Conservation (phyloP, 1,140 invertebrate genomes). For the Limonius californicus region DNA sequence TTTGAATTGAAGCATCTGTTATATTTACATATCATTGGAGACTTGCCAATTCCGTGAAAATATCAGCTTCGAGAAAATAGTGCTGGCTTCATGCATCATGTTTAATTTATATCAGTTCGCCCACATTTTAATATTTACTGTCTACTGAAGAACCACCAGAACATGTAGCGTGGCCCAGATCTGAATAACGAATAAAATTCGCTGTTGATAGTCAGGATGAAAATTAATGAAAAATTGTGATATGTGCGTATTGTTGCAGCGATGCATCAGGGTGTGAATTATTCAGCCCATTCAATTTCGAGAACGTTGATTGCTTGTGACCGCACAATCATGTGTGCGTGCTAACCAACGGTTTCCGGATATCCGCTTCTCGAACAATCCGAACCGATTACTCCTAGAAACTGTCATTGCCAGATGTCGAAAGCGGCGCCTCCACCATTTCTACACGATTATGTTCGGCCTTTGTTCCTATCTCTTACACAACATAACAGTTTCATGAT, state of each 20-base stretch:
- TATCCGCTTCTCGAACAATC: constrained; percentile 32
- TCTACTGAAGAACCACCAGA: too few species aligned
- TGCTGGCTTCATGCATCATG: too few species aligned
- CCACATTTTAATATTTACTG: too few species aligned
- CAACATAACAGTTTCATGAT: constrained; percentile 10
- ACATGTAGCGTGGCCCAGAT: too few species aligned
- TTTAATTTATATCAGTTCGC: too few species aligned
- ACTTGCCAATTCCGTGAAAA: too few species aligned
- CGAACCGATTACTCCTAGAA: constrained; percentile 31
- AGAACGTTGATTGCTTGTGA: constrained; percentile 33
- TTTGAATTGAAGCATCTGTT: too few species aligned
- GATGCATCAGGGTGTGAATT: background rate
- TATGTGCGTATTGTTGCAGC: background rate
- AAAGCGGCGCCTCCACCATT: constrained; percentile 25
- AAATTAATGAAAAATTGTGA: too few species aligned
- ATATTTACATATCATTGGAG: too few species aligned
- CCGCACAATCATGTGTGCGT: constrained; percentile 35
- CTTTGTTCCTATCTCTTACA: constrained; percentile 3
- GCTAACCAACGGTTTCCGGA: constrained; percentile 29
- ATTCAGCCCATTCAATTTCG: constrained; percentile 5
- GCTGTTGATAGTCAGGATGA: too few species aligned
- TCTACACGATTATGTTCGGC: constrained; percentile 3
- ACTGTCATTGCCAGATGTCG: constrained; percentile 38
- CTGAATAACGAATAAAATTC: too few species aligned
- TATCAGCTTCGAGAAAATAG: too few species aligned